Evolutionary conservation across 1,140 invertebrate genomes (phyloP), one percentile per base, ranked within the genome.

Genomic region (Drosophila setifemur): DNA sequence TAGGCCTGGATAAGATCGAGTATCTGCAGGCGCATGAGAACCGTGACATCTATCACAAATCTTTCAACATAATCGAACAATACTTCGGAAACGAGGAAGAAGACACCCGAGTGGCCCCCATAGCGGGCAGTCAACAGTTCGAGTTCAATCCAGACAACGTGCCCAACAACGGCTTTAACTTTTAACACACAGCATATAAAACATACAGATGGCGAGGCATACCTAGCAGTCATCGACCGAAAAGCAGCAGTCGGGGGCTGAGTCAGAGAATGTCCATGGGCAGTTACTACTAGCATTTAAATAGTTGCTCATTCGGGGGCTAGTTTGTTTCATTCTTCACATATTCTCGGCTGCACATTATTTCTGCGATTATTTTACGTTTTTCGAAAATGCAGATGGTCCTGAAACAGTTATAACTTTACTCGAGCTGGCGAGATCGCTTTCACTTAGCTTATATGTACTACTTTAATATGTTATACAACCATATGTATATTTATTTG

Each of bases 1-100:
- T 75, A 97, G 97, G 97, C 79, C 92, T 99, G 79, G 98, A 99
- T 83, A 99, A 99, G 92, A 98, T 99, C 61, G 98, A 99, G 92
- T 98, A 96, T 90, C 92, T 99, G 4, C 98, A 99, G 91, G 97
- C 96, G 8, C 98, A 99, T 90, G 97, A 98, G 90, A 99, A 99
- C 88, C 94, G 96, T 88, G 96, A 98, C 44, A 97, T 99, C 55
- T 99, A 99, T 91, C 95, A 98, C 90, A 97, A 98, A 90, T 96
- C 97, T 11, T 98, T 98, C 89, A 96, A 98, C 87, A 97, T 99
- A 60, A 99, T 99, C 75, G 97, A 99, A 90, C 96, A 95, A 90
- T 99, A 96, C 91, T 99, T 99, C 91, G 94, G 96, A 6, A 94
- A 95, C 2, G 97, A 98, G 85, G 96, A 97, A 90, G 98, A 98